Base-by-base conservation (phyloP, 2,888 invertebrate species). In the Drosophila planitibia region DNA sequence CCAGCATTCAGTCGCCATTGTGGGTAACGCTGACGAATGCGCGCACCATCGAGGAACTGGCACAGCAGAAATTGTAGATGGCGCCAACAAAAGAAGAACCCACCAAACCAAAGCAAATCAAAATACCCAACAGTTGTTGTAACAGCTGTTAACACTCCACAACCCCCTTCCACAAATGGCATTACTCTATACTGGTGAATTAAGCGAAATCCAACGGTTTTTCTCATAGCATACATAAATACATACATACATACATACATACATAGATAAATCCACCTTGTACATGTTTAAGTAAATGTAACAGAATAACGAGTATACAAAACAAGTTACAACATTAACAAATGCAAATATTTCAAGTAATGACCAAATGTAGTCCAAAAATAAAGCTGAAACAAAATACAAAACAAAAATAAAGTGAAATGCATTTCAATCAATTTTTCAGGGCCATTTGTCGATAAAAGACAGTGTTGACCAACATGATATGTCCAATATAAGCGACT, bases 11-110 rank as follows among this genome's bases (percentile, higher is more conserved):
- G 89, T 96, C 97, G 76, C 97, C 97, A 59, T 94, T 97, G 80
- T 97, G 97, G 97, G 96, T 96, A 61, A 96, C 97, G 62, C 94
- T 97, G 85, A 97, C 97, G 65, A 95, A 95, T 91, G 96, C 96
- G 89, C 96, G 96, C 90, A 94, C 95, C 66, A 93, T 94, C 74
- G 93, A 91, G 79, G 93, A 93, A 77, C 83, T 93, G 75, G 90
- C 92, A 16, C 87, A 88, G 54, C 91, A 92, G 58, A 79, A 92
- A 58, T 76, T 87, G 47, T 90, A 81, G 54, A 33, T 10, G 7
- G 0, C 25, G 44, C 10, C 19, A 25, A 6, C 30, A 44, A 25
- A 32, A 32, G 10, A 47, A 22, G 25, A 25, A 54, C 67, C 62
- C 68, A 77, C 63, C 73, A 66, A 55, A 25, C 9, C 14, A n/a